Conservation (phyloP, 2,888 invertebrate species). For the Idaea straminata region DNA sequence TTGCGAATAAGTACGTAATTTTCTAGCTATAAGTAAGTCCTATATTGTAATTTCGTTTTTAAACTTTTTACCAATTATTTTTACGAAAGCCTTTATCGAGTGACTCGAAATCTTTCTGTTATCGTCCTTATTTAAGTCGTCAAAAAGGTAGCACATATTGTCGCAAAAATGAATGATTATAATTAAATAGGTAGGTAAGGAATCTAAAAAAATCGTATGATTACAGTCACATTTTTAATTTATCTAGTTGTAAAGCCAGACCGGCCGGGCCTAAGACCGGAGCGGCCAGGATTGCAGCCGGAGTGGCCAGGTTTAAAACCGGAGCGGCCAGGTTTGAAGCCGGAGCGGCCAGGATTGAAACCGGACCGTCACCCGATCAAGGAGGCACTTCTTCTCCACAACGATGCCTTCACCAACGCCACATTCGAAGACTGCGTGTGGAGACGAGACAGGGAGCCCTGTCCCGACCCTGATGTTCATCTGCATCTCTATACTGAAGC, state of each 20-base stretch:
- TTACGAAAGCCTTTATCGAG: too few species aligned
- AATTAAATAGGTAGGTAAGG: too few species aligned
- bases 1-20: too few species aligned
- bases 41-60: too few species aligned
- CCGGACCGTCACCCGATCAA: constrained; percentile 76
- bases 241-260: constrained; percentile 2
- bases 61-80: too few species aligned
- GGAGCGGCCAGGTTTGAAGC: constrained; percentile 3
- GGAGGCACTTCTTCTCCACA: constrained; percentile 83
- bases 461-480: constrained; percentile 85
- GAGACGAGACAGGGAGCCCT: constrained; percentile 84
- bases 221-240: too few species aligned
- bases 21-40: too few species aligned
- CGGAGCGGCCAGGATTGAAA: constrained; percentile 22
- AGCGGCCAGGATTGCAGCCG: constrained; percentile 4
- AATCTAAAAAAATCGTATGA: too few species aligned
- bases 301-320: constrained; percentile 20
- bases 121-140: too few species aligned
- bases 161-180: too few species aligned
- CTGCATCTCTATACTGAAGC: constrained; percentile 83
- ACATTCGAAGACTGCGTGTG: constrained; percentile 85
- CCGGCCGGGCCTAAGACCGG: constrained; percentile 21
- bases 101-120: too few species aligned
- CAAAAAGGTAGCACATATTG: too few species aligned
- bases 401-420: constrained; percentile 77